Percentiles rank a stretch among this genome's conserved stretches.
Conservation (phyloP, 2,797 vertebrate genomes). For the Xiphorhynchus erythropygius region DNA sequence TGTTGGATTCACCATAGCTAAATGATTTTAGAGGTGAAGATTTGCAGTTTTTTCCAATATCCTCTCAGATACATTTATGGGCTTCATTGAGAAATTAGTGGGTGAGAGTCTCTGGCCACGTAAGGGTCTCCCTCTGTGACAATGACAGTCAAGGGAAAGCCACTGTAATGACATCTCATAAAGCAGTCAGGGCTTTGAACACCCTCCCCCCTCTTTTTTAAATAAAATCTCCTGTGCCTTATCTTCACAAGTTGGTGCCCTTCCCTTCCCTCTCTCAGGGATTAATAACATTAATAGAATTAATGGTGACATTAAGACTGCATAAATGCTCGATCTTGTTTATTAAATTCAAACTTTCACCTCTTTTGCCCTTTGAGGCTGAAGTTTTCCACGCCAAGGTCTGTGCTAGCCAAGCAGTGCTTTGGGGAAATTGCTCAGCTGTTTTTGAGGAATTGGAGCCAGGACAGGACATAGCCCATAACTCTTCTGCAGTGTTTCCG, state of each 20-base stretch:
- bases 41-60: not conserved
- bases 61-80: not conserved
- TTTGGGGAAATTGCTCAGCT: conserved; percentile 33
- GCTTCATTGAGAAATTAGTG: not conserved
- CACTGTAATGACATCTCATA: not conserved
- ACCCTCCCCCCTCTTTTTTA: not conserved
- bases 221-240: not conserved
- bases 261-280: not conserved
- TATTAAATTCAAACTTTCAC: not conserved
- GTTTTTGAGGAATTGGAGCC: conserved; percentile 12
- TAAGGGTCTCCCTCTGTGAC: fast-evolving
- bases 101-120: not conserved
- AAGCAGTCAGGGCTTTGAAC: not conserved
- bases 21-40: not conserved
- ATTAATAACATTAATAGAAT: not conserved
- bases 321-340: not conserved
- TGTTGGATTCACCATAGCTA: not conserved
- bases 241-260: not conserved
- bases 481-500: not conserved
- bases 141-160: not conserved
- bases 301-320: not conserved
- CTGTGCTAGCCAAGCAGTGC: not conserved
- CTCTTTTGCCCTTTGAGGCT: conserved; percentile 5
- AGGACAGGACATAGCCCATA: conserved; percentile 21
- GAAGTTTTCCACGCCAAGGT: not conserved